Evolutionary conservation across 2,797 vertebrate genomes (phyloP), one percentile per base, ranked within the genome.

Genomic region (Rhinichthys osculus): DNA sequence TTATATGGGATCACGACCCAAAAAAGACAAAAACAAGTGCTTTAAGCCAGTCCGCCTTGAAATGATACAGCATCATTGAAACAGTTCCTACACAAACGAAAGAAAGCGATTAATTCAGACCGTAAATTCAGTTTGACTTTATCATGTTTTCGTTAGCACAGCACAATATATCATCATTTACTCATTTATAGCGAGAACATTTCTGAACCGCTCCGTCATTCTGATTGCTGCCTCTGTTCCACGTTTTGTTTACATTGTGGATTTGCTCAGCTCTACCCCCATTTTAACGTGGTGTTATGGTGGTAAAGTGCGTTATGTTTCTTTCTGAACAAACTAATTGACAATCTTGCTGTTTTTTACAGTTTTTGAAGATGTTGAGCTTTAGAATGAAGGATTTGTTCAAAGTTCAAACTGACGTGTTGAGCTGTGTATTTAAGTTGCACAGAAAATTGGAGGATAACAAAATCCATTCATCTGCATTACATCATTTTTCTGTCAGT

Each of bases 1-100:
- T 93, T 92, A 92, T 89, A 82, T 88, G 77, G 66, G 90, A 91
- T 94, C 89, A 47, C 19, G 23, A 54, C 33, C 88, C 78, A 80
- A 80, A 86, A 16, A 69, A 82, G 86, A 86, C 64, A 82, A 80
- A 87, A 90, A 89, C 35, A 95, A 96, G 95, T 96, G 95, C 95
- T 95, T 96, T 94, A 95, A 85, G 92, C 94, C 92, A 72, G 87
- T 91, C 93, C 93, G 94, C 93, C 93, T 95, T 44, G 79, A 84
- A 90, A 82, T 92, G 91, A 90, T 23, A 33, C 80, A 90, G 54
- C 17, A 1, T 84, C 64, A 14, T 78, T 84, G 73, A 77, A 78
- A 57, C 82, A 52, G 5, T 54, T 84, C 82, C 73, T 19, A 54
- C 62, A 54, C 35, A 78, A 78, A 30, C 62, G 5, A 77, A 76